A percentile compares a stretch with the other conserved stretches of the same genome.
Conservation (phyloP, 2,888 invertebrate genomes). For the Ophioninae sp. region DNA sequence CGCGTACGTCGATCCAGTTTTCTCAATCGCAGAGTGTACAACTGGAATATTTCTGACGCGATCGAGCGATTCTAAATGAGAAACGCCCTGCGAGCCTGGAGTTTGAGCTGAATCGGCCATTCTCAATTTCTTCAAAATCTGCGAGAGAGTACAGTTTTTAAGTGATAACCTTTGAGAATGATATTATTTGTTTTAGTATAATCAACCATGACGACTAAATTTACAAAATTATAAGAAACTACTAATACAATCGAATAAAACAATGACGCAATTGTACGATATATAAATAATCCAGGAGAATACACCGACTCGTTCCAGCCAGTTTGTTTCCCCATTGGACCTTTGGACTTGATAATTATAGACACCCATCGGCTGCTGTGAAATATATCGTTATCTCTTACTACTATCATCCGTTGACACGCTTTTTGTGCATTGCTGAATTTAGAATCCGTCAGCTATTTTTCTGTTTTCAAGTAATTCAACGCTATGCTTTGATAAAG, state of each 20-base stretch:
- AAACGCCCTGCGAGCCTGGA: slow-evolving; percentile 54
- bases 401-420: not conserved
- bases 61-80: slow-evolving; percentile 77
- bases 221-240: not conserved
- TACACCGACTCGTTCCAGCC: not conserved
- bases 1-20: slow-evolving; percentile 77
- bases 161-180: not conserved
- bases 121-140: slow-evolving; percentile 8
- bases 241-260: not conserved
- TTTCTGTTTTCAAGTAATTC: not conserved
- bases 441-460: not conserved
- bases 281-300: not conserved
- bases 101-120: slow-evolving; percentile 62
- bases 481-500: not conserved
- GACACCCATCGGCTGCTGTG: not conserved
- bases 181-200: not conserved
- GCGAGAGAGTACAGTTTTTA: not conserved
- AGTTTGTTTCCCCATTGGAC: not conserved
- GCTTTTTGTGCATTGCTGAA: not conserved
- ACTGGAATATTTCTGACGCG: slow-evolving; percentile 77
- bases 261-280: too few species aligned
- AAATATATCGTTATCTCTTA: not conserved
- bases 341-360: not conserved
- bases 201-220: not conserved
- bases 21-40: slow-evolving; percentile 77